Base-by-base conservation (phyloP, 2,113 vertebrate species). In the Lathamus discolor region DNA sequence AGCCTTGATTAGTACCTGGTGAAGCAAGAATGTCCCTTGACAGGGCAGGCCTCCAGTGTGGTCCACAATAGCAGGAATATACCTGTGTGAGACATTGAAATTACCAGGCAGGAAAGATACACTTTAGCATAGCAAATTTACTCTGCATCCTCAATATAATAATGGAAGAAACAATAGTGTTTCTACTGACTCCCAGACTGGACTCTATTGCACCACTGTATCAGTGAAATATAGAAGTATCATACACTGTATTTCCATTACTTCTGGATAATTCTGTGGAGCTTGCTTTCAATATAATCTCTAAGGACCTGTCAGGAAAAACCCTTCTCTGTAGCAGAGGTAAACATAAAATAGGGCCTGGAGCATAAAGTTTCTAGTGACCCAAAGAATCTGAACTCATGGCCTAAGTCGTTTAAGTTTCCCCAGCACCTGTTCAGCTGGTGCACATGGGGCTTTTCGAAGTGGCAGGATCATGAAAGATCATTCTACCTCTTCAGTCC, bases 51-150 rank as follows among this genome's bases (percentile, higher is more conserved):
- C 99, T 91, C 98, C 98, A 4, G 98, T 99, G 94, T 99, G 99
- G 96, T 99, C 99, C 74, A 99, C 99, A 27, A 99, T 98, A n/a
- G 99, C 99, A 77, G 99, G 99, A 87, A 99, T 99, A 95, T 99
- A 99, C 97, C 99, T 99, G 95, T 2, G 63, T 14, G 72, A 82
- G 59, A 88, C n/a, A 89, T 41, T 20, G 41, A 48, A 11, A 27
- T 46, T 51, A 74, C 29, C 79, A 64, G 37, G 11, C 25, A 46
- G 18, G 23, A 28, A 17, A 62, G 68, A 62, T 1, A n/a, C 0
- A 9, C 33, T 59, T 59, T 6, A 37, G 66, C 61, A 85, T 35
- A 78, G 63, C 55, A 73, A 41, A 75, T 24, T 27, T 8, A 22
- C 28, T 27, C 41, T 64, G 39, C 22, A 8, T 46, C 12, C 70